Base-by-base conservation (phyloP, 35 echinoderm and acorn worm species). In the Apostichopus parvimensis region DNA sequence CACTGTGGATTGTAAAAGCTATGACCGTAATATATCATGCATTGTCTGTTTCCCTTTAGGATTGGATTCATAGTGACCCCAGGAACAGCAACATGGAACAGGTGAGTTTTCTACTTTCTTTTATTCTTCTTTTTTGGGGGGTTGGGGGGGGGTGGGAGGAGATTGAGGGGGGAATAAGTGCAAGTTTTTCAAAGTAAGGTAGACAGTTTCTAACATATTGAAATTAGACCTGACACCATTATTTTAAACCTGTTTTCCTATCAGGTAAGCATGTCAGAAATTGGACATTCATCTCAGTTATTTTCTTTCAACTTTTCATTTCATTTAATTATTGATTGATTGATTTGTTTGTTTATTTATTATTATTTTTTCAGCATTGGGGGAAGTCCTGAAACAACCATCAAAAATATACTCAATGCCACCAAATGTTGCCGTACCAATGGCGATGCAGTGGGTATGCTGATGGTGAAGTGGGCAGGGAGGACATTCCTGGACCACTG, bases 1-100 rank as follows among this genome's bases (percentile, higher is more conserved):
- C 34, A 45, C 34, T 45, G 34, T 45, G 34, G 34, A 45, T 45
- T 45, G 34, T 45, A 45, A 45, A 45, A 45, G 2, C 34, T 45
- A 45, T 45, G 34, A 45, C 34, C 53, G 4, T 17, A 25, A 82
- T 82, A 15, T 54, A 55, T 14, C 4, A 1, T 15, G 8, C 56
- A 24, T 75, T 0, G 5, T 60, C 25, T 77, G 8, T 61, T 26
- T 92, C 17, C 66, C 55, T 77, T 26, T 54, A 93, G 92, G 26
- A 93, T 79, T 61, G 85, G 73, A 79, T 87, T 93, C 23, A 87
- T 79, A 75, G 91, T 94, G 18, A 94, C 92, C 68, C 96, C 96
- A 26, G 96, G 94, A 57, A 95, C 94, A 77, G 94, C 92, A 86
- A 91, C 94, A 24, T 98, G 96, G 96, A 94, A 95, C 90, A 98